These are phyloP conservation scores for Lamprologus tigripictilis DNA, from an alignment of 2,113 vertebrate species.

Conservation along the genomic window DNA sequence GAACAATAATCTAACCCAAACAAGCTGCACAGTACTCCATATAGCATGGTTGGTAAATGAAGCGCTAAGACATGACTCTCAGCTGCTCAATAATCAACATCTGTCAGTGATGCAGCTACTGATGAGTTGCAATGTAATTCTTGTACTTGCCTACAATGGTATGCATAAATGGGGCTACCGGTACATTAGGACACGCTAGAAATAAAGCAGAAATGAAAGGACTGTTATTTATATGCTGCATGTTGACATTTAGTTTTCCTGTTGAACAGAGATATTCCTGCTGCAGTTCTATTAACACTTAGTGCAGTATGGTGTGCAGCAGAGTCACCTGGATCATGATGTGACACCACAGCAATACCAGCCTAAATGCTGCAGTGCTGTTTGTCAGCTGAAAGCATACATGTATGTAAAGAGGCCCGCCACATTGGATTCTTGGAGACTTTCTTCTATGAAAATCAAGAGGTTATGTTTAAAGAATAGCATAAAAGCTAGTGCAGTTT, in stretches of 20 bases:
- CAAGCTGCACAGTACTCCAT: not conserved
- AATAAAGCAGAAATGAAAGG: not conserved
- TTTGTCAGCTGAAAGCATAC: not conserved
- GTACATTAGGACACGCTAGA: not conserved
- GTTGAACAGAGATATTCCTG: not conserved
- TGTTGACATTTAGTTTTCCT: not conserved
- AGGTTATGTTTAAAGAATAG: not conserved
- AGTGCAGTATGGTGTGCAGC: not conserved
- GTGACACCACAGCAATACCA: not conserved
- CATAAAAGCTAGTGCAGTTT: not conserved
- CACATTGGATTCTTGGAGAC: not conserved
- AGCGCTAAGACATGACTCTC: not conserved
- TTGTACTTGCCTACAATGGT: not conserved
- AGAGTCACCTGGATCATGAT: not conserved
- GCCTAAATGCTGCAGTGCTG: not conserved
- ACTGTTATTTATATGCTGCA: not conserved
- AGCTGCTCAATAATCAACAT: not conserved
- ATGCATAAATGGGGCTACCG: not conserved
- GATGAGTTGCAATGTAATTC: not conserved
- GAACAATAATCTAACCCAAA: not conserved
- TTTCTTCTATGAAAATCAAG: not conserved
- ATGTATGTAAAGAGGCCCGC: not conserved
- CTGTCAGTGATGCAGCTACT: not conserved
- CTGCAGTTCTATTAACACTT: not conserved
- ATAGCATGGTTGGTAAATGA: not conserved